Conservation (phyloP, 2,797 vertebrate species). For the Microcaecilia unicolor region DNA sequence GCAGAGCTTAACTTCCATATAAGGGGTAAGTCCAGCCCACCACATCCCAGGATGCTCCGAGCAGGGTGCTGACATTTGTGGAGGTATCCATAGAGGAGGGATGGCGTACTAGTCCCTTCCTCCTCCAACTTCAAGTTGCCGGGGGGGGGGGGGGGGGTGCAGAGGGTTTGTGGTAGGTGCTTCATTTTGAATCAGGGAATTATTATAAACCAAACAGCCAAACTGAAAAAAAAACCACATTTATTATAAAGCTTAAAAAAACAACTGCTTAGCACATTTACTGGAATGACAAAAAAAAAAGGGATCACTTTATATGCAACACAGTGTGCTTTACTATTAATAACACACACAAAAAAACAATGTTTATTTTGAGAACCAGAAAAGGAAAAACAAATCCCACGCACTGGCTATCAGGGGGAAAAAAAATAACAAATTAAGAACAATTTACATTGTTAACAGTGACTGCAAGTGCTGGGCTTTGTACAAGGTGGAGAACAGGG, state of each 20-base stretch:
- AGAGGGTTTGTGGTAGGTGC: too few species aligned
- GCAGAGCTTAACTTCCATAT: too few species aligned
- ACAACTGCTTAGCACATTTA: constrained; percentile 70
- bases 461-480: constrained; percentile 98
- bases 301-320: constrained; percentile 45
- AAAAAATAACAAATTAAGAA: constrained; percentile 77
- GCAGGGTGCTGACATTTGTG: too few species aligned
- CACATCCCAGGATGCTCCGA: too few species aligned
- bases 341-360: constrained; percentile 81
- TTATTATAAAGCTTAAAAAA: constrained; percentile 64
- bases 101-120: too few species aligned
- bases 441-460: constrained; percentile 60
- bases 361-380: constrained; percentile 94
- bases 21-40: too few species aligned
- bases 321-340: constrained; percentile 58
- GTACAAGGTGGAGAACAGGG: constrained; percentile 70
- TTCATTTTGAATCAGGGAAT: too few species aligned
- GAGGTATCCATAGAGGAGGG: too few species aligned
- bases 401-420: constrained; percentile 87
- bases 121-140: too few species aligned
- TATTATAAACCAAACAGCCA: too few species aligned
- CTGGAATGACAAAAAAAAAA: constrained; percentile 64
- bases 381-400: constrained; percentile 94
- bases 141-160: too few species aligned
- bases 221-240: too few species aligned